A percentile compares a stretch with the other conserved stretches of the same genome.
Conservation (phyloP, 2,113 vertebrate genomes). For the Megaptera novaeangliae region DNA sequence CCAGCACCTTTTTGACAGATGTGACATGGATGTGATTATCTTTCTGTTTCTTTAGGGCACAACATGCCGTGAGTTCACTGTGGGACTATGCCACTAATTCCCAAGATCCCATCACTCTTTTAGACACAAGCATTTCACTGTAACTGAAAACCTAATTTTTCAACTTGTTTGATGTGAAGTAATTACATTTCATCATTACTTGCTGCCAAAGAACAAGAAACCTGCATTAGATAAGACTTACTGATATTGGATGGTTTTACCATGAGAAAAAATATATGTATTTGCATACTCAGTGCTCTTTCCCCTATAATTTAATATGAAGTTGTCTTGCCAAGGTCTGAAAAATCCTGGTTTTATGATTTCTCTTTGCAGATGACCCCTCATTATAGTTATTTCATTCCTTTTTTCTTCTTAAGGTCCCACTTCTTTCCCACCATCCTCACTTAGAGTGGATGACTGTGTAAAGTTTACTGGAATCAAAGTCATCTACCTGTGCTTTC, state of each 20-base stretch:
- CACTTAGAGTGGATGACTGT: neutral
- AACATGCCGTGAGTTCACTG: constrained; percentile 56
- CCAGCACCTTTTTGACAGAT: constrained; percentile 71
- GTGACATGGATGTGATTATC: constrained; percentile 65
- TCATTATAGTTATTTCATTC: neutral
- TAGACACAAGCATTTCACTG: constrained; percentile 66
- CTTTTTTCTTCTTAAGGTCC: neutral
- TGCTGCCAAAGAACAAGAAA: constrained; percentile 49
- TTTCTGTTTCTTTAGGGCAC: constrained; percentile 72
- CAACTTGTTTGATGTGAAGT: constrained; percentile 35
- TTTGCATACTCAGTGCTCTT: neutral
- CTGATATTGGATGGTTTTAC: neutral
- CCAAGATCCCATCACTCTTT: constrained; percentile 68
- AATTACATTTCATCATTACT: constrained; percentile 65
- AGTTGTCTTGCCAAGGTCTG: neutral
- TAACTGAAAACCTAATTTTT: constrained; percentile 64
- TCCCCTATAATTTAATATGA: neutral
- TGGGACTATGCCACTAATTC: constrained; percentile 63
- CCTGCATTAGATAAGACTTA: neutral
- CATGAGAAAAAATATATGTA: neutral
- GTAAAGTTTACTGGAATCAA: neutral
- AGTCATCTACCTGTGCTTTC: neutral
- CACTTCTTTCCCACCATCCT: neutral
- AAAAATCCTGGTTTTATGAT: neutral
- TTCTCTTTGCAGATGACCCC: neutral